These are phyloP conservation scores for Cariama cristata DNA, from an alignment of 2,113 vertebrate species.

Conservation along the genomic window DNA sequence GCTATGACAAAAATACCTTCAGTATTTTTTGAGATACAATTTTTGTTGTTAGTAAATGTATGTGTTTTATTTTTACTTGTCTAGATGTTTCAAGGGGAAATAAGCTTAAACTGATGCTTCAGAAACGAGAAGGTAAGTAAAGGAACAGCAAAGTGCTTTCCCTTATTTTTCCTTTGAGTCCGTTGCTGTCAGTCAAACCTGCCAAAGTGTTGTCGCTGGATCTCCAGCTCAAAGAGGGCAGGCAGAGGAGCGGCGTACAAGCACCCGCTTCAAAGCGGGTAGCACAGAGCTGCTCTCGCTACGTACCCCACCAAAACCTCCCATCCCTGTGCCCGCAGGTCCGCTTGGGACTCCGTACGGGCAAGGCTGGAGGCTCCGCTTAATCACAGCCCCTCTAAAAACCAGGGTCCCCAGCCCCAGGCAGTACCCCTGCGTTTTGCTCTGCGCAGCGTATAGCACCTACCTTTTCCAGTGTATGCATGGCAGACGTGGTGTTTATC, in stretches of 20 bases:
- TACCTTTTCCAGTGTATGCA: fast-evolving
- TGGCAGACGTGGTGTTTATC: neutral
- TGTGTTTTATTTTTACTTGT: slow-evolving; percentile 8
- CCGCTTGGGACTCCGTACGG: fast-evolving
- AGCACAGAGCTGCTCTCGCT: fast-evolving
- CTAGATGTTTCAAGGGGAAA: slow-evolving; percentile 82
- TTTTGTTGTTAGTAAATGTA: neutral
- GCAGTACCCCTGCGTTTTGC: fast-evolving
- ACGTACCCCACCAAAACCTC: fast-evolving
- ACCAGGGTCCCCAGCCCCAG: fast-evolving
- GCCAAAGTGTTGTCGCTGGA: fast-evolving
- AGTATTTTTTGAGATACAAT: neutral
- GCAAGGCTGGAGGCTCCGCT: neutral
- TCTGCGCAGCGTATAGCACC: fast-evolving
- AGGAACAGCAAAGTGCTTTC: neutral
- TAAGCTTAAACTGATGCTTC: slow-evolving; percentile 84
- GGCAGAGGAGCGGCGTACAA: neutral
- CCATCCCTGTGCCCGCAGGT: fast-evolving
- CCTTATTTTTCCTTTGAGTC: neutral
- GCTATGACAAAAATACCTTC: neutral
- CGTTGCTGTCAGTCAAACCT: fast-evolving
- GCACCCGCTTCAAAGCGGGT: fast-evolving
- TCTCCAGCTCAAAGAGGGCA: neutral
- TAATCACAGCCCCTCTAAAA: neutral
- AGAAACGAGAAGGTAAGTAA: slow-evolving; percentile 81